Conservation (phyloP, 2,888 invertebrate species). For the Microplitis manilae region DNA sequence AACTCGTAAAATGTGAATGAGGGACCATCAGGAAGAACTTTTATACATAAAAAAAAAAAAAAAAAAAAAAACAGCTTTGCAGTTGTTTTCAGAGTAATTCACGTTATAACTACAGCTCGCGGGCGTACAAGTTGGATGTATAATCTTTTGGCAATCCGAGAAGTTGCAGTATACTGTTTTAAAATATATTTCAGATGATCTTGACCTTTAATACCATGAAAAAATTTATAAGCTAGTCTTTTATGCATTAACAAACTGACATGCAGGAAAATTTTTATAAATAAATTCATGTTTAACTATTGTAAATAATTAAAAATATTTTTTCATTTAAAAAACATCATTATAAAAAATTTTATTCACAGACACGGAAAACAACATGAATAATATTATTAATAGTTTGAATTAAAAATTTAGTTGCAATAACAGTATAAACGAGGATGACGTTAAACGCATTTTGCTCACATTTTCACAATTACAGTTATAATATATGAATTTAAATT, state of each 20-base stretch:
- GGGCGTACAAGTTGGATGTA: slow-evolving; percentile 9
- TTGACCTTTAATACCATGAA: not conserved
- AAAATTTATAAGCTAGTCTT: slow-evolving; percentile 8
- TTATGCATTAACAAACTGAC: slow-evolving; percentile 4
- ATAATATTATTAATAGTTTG: no score
- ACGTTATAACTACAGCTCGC: slow-evolving; percentile 1
- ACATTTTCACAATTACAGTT: no score
- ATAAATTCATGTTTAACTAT: not conserved
- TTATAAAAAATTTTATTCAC: no score
- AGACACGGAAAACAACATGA: no score
- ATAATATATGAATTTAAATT: no score
- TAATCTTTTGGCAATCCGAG: slow-evolving; percentile 39
- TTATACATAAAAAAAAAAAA: not conserved
- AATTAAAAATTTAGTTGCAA: no score
- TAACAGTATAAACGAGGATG: no score
- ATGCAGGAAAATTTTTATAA: not conserved
- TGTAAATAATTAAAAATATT: no score
- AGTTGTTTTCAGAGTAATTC: slow-evolving; percentile 12
- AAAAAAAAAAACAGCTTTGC: slow-evolving; percentile 6
- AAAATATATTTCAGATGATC: not conserved
- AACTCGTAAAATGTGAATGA: slow-evolving; percentile 8
- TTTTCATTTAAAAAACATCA: no score
- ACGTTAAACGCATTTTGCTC: no score
- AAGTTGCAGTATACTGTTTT: slow-evolving; percentile 9
- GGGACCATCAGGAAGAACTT: not conserved